phyloP scores from a whole-genome alignment of 2,113 vertebrate genomes.

The Zeus faber region DNA sequence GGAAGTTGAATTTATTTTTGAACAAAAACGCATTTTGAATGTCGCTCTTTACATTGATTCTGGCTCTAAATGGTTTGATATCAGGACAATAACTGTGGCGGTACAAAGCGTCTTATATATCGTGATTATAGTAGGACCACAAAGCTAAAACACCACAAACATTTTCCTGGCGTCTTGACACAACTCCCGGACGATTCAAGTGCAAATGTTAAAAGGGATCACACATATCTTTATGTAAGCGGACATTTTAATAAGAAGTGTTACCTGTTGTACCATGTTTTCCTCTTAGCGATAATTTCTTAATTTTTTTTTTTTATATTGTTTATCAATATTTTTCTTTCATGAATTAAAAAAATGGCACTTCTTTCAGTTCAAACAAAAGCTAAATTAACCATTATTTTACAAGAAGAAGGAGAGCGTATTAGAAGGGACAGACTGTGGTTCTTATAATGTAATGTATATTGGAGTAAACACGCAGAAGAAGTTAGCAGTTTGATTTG shows the following conservation, averaged over 20 bases:
- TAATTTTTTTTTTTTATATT: background rate
- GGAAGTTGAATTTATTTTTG: no score
- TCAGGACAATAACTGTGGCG: no score
- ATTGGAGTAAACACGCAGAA: background rate
- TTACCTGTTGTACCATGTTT: background rate
- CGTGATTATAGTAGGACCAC: no score
- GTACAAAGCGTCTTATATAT: no score
- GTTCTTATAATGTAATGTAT: slow-evolving; percentile 16
- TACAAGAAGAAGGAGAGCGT: background rate
- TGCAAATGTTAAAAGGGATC: background rate
- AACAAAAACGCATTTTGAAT: no score
- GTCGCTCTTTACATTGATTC: no score
- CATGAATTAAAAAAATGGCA: slow-evolving; percentile 30
- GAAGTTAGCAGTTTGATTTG: no score
- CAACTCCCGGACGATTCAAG: background rate
- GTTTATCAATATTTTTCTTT: slow-evolving; percentile 7
- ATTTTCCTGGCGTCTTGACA: background rate
- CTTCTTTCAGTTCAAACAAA: slow-evolving; percentile 34
- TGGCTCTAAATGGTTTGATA: no score
- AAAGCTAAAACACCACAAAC: background rate
- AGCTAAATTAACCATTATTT: slow-evolving; percentile 1
- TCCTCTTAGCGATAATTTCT: no score
- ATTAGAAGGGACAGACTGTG: background rate
- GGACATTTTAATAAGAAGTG: background rate
- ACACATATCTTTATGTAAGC: background rate